Percentiles rank a stretch among this genome's conserved stretches.
phyloP scores from a whole-genome alignment of 2,888 invertebrate genomes.

The Oscheius sp. region DNA sequence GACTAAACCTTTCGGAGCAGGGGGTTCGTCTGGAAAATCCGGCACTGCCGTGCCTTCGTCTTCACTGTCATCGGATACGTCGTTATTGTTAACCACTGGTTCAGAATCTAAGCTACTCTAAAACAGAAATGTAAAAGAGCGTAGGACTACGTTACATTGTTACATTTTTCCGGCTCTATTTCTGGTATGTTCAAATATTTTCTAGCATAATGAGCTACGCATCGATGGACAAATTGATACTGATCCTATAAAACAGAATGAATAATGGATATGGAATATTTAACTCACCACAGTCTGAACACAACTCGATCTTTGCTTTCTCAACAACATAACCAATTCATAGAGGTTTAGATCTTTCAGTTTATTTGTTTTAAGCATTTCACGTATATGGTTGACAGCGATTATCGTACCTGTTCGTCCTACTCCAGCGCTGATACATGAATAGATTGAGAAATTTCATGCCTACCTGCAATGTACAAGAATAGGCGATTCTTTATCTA shows the following conservation, averaged over 20 bases:
- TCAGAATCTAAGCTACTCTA: neutral
- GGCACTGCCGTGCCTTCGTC: constrained; percentile 22
- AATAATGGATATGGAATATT: neutral
- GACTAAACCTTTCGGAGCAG: constrained; percentile 53
- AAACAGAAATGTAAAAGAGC: neutral
- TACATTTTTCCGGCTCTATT: constrained; percentile 2
- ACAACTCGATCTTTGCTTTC: constrained; percentile 65
- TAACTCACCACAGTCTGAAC: constrained; percentile 65
- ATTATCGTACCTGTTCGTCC: constrained; percentile 70
- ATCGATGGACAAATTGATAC: constrained; percentile 65
- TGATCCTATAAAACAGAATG: constrained; percentile 56
- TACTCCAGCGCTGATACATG: constrained; percentile 63
- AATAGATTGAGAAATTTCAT: neutral
- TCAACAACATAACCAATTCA: constrained; percentile 57
- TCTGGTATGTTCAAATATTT: constrained; percentile 39
- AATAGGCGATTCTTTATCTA: constrained; percentile 46
- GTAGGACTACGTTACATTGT: neutral
- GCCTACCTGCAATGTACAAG: constrained; percentile 67
- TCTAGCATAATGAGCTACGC: constrained; percentile 62
- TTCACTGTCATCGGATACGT: constrained; percentile 6
- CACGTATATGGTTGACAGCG: constrained; percentile 61
- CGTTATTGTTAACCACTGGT: neutral
- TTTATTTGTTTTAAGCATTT: constrained; percentile 50
- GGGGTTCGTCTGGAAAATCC: constrained; percentile 48
- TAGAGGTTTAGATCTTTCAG: constrained; percentile 54